Evolutionary conservation across 2,888 invertebrate genomes (phyloP).

Genomic region (Neuroscelio doddi): DNA sequence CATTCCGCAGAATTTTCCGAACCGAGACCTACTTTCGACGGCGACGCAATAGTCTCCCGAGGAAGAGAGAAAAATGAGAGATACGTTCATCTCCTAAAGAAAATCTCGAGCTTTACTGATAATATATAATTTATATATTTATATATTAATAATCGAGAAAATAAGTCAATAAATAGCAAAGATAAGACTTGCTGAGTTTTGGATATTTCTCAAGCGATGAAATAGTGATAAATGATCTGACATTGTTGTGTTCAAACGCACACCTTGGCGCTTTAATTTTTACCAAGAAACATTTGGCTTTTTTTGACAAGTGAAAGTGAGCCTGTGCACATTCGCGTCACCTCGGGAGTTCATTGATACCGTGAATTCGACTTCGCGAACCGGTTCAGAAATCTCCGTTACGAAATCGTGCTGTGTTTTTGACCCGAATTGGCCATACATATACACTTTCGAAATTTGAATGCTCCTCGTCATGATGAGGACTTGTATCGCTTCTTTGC

Average conservation of each 20-base stretch:
- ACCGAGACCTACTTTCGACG: slow-evolving; percentile 55
- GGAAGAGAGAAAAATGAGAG: slow-evolving; percentile 26
- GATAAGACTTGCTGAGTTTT: too few species aligned
- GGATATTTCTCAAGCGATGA: not conserved
- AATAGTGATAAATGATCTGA: not conserved
- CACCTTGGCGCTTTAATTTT: slow-evolving; percentile 12
- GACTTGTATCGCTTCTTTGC: not conserved
- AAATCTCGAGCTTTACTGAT: slow-evolving; percentile 13
- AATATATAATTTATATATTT: too few species aligned
- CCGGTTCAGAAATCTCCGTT: slow-evolving; percentile 52
- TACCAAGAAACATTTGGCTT: slow-evolving; percentile 24
- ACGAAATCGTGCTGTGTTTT: slow-evolving; percentile 46
- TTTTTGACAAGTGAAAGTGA: slow-evolving; percentile 53
- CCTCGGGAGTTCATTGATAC: slow-evolving; percentile 50
- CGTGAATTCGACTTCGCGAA: slow-evolving; percentile 57
- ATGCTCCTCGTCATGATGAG: slow-evolving; percentile 16
- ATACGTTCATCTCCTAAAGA: slow-evolving; percentile 32
- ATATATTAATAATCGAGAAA: too few species aligned
- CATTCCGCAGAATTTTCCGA: slow-evolving; percentile 56
- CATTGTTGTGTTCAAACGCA: not conserved
- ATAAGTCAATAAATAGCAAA: too few species aligned
- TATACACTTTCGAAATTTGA: slow-evolving; percentile 42
- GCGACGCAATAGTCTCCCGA: slow-evolving; percentile 43
- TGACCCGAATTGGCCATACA: slow-evolving; percentile 37
- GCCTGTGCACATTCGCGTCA: slow-evolving; percentile 31